Evolutionary conservation across 2,113 vertebrate species (phyloP).

Genomic region (Rutilus rutilus): DNA sequence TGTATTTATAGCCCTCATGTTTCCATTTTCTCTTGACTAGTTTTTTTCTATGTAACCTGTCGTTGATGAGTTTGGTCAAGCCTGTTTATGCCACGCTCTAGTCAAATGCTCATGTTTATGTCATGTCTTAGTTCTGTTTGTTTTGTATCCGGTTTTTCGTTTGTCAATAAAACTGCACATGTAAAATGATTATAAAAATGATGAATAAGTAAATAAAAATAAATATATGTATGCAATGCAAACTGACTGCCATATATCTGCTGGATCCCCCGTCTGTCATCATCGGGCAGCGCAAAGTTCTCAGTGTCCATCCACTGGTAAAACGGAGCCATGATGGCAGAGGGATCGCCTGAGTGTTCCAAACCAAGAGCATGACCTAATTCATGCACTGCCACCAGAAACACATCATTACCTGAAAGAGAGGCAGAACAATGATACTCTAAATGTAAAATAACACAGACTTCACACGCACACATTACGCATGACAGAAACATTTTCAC

Average conservation of each 20-base stretch:
- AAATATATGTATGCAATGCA: not conserved
- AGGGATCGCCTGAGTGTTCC: constrained; percentile 87
- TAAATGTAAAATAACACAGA: not conserved
- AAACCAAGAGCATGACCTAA: constrained; percentile 89
- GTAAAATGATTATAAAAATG: too few species aligned
- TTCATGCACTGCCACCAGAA: constrained; percentile 90
- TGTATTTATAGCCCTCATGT: too few species aligned
- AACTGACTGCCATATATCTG: constrained; percentile 81
- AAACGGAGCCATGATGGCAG: constrained; percentile 92
- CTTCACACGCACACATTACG: not conserved
- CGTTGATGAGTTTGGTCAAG: too few species aligned
- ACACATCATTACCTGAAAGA: constrained; percentile 85
- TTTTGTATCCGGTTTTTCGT: too few species aligned
- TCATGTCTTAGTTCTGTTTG: too few species aligned
- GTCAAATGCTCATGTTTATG: too few species aligned
- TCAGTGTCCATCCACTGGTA: constrained; percentile 93
- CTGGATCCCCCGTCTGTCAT: constrained; percentile 88
- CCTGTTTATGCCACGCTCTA: too few species aligned
- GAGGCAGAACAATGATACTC: not conserved
- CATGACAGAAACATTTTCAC: not conserved
- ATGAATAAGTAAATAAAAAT: not conserved
- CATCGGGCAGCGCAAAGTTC: constrained; percentile 86
- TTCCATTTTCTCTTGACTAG: too few species aligned
- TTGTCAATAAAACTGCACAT: too few species aligned
- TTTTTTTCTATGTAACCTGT: too few species aligned